Conservation (phyloP, 2,888 invertebrate genomes). For the Ochropleura leucogaster region DNA sequence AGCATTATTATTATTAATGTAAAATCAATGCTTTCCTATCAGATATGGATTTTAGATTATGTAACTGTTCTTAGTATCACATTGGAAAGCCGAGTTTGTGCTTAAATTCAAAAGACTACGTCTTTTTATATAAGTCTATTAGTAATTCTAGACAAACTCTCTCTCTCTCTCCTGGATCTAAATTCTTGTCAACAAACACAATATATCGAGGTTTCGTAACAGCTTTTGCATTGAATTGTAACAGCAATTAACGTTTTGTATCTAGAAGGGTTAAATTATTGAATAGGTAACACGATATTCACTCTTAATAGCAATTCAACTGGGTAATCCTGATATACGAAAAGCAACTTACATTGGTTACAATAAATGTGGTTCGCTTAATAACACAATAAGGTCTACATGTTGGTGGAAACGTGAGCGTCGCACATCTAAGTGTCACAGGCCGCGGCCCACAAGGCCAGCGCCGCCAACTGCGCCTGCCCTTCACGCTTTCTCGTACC, state of each 20-base stretch:
- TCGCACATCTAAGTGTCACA: conserved; percentile 57
- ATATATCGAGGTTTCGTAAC: conserved; percentile 2
- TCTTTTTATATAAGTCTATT: conserved; percentile 57
- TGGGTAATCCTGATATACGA: not conserved
- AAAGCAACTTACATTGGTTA: not conserved
- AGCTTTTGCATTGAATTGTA: conserved; percentile 12
- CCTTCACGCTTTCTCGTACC: conserved; percentile 84
- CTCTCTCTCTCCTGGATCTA: conserved; percentile 47
- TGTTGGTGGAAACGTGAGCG: conserved; percentile 28
- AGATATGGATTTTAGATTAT: conserved; percentile 24
- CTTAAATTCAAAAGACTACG: conserved; percentile 52
- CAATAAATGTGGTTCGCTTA: not conserved
- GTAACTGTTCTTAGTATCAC: conserved; percentile 33
- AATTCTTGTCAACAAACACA: conserved; percentile 44
- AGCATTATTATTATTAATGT: not conserved
- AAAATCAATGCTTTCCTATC: not conserved
- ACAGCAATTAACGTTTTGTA: not conserved
- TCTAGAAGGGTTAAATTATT: not conserved
- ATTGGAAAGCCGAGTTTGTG: conserved; percentile 60
- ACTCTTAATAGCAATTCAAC: not conserved
- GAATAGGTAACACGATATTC: not conserved
- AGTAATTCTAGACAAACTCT: conserved; percentile 48
- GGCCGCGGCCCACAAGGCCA: conserved; percentile 63
- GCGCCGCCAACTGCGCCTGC: conserved; percentile 63
- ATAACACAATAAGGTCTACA: conserved; percentile 5